Base-by-base conservation (phyloP, 1,140 invertebrate genomes). In the Cardiocondyla obscurior region DNA sequence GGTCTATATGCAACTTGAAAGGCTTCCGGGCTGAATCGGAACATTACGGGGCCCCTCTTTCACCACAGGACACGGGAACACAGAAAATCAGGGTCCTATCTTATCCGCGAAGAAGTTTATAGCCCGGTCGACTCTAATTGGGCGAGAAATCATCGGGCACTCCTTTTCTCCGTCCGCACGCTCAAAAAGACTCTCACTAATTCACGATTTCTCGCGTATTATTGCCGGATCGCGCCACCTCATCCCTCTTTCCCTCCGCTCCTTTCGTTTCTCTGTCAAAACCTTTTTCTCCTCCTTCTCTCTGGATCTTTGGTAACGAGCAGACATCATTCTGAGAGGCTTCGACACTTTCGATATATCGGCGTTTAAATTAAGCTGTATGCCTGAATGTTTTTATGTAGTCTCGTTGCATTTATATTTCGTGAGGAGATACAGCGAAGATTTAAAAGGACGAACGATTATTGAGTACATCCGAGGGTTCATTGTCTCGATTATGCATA, bases 41-140 rank as follows among this genome's bases (percentile, higher is more conserved):
- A 89, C 89, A 92, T 92, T 92, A 91, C 87, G 51, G 73, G 73
- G 60, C 51, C 19, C 83, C 74, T 76, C 81, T 82, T 65, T 72
- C 77, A 36, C 62, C 85, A 67, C 65, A n/a, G 82, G 79, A 86
- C 81, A 79, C 62, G 62, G 83, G 87, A 90, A 91, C 90, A 92
- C 89, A 91, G 89, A 90, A 90, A 84, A 88, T 81, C 90, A 83
- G 70, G 87, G 89, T 90, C 89, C 92, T 94, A 94, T 94, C 93
- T 94, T 94, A 94, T 93, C 92, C 92, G 88, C 88, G 90, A 76
- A 91, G 91, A 94, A 94, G 92, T 94, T 94, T 93, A 94, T 94
- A 94, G 93, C 92, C 92, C 90, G 90, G 92, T 93, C 92, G 92
- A 92, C 91, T 93, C 92, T 94, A 94, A 94, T 94, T 94, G 93